These are phyloP conservation scores for Isaurus tuberculatus DNA, from an alignment of 92 coral and sea anemone genomes.

Conservation along the genomic window DNA sequence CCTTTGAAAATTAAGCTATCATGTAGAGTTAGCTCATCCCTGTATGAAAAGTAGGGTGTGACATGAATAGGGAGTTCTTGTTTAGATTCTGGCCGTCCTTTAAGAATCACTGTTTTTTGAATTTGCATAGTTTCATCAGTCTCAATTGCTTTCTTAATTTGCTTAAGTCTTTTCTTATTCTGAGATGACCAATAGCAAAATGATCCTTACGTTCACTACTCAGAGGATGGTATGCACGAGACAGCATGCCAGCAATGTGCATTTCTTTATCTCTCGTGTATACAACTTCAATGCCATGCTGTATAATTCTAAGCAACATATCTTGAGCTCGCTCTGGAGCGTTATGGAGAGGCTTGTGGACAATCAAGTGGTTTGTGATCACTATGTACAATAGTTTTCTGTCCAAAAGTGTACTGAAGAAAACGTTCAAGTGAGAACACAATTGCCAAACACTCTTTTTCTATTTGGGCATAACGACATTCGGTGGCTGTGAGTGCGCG, in stretches of 20 bases:
- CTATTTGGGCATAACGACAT: no score
- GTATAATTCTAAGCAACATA: constrained; percentile 37
- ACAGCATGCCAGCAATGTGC: constrained; percentile 44
- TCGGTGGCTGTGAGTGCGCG: not conserved
- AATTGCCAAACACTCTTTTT: constrained; percentile 14
- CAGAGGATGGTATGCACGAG: constrained; percentile 37
- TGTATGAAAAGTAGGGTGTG: constrained; percentile 38
- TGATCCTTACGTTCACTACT: not conserved
- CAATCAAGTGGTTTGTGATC: not conserved
- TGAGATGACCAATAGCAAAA: constrained; percentile 19
- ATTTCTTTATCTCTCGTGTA: constrained; percentile 37
- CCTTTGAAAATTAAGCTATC: constrained; percentile 34
- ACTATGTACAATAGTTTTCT: no score
- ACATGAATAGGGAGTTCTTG: constrained; percentile 5
- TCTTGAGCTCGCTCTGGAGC: constrained; percentile 42
- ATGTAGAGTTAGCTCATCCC: constrained; percentile 26
- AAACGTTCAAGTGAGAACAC: constrained; percentile 30
- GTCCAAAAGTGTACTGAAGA: not conserved
- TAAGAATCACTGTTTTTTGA: constrained; percentile 26
- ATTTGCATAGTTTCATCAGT: constrained; percentile 10
- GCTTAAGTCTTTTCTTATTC: constrained; percentile 29
- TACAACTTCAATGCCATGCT: constrained; percentile 41
- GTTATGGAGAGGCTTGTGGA: constrained; percentile 23
- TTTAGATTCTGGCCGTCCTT: constrained; percentile 26
- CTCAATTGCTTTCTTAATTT: constrained; percentile 31